Conservation (phyloP, 2,113 vertebrate species). For the Bostrychus sinensis region DNA sequence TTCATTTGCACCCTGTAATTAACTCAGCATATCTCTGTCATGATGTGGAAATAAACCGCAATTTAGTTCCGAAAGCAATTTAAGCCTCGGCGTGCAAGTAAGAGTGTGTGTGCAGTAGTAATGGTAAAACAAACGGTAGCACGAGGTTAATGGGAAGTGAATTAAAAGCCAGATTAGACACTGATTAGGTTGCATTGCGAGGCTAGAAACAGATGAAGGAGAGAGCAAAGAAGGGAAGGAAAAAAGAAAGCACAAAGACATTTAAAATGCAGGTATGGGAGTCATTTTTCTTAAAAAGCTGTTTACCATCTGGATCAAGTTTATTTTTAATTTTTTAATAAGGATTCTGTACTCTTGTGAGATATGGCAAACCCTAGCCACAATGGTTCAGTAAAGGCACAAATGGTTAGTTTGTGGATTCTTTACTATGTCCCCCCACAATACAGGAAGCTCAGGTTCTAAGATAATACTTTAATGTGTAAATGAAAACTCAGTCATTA, state of each 20-base stretch:
- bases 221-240: slow-evolving; percentile 1
- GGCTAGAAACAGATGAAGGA: slow-evolving; percentile 35
- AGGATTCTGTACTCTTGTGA: too few species aligned
- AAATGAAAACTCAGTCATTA: too few species aligned
- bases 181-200: slow-evolving; percentile 64
- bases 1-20: slow-evolving; percentile 72
- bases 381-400: too few species aligned
- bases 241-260: not conserved
- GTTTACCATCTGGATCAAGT: too few species aligned
- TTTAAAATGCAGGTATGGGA: not conserved
- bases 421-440: too few species aligned
- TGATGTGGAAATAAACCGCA: slow-evolving; percentile 77
- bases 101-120: slow-evolving; percentile 46
- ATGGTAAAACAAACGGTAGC: slow-evolving; percentile 78
- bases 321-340: too few species aligned
- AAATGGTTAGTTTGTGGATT: too few species aligned
- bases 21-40: slow-evolving; percentile 69
- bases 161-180: slow-evolving; percentile 77
- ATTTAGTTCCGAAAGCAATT: slow-evolving; percentile 78
- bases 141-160: slow-evolving; percentile 79
- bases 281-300: too few species aligned
- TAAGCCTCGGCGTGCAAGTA: slow-evolving; percentile 33
- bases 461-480: too few species aligned
- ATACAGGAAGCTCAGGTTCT: too few species aligned
- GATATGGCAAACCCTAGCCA: too few species aligned